A percentile compares a stretch with the other conserved stretches of the same genome.
phyloP scores from a whole-genome alignment of 2,888 invertebrate genomes.

The Synanthedon tipuliformis region DNA sequence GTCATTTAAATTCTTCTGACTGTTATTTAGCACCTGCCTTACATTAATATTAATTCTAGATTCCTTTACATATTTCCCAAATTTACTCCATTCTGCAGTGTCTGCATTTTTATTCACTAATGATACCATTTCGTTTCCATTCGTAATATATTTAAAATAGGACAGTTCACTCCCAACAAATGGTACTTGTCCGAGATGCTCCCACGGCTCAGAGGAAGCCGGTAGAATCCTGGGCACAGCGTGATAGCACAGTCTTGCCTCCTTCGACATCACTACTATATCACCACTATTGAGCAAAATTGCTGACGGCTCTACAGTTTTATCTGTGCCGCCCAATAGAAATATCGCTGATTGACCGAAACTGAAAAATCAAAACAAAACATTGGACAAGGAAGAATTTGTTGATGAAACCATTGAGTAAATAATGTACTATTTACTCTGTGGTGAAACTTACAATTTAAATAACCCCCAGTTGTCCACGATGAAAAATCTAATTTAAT shows the following conservation, averaged over 20 bases:
- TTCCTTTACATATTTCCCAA: conserved; percentile 72
- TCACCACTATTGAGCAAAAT: conserved; percentile 90
- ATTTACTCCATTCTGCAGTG: conserved; percentile 60
- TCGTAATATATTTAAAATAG: conserved; percentile 29
- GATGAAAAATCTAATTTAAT: no score
- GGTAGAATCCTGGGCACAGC: conserved; percentile 89
- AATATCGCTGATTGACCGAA: conserved; percentile 97
- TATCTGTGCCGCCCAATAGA: conserved; percentile 85
- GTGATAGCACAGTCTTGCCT: conserved; percentile 89
- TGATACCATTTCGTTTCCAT: conserved; percentile 17
- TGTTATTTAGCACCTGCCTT: conserved; percentile 83
- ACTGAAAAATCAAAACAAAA: conserved; percentile 62
- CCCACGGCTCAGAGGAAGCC: conserved; percentile 61
- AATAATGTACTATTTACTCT: no score
- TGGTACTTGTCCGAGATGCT: conserved; percentile 14
- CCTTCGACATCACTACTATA: conserved; percentile 88
- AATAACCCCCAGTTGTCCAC: no score
- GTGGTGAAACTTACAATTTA: no score
- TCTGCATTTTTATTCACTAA: conserved; percentile 28
- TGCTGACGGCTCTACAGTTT: conserved; percentile 75
- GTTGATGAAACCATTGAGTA: no score
- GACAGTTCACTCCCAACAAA: conserved; percentile 5
- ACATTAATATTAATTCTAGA: conserved; percentile 95
- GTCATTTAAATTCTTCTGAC: conserved; percentile 54
- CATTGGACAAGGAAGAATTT: no score